Percentiles rank a stretch among this genome's conserved stretches.
Evolutionary conservation across 2,888 invertebrate species (phyloP).

Genomic region (Dynastes maya): DNA sequence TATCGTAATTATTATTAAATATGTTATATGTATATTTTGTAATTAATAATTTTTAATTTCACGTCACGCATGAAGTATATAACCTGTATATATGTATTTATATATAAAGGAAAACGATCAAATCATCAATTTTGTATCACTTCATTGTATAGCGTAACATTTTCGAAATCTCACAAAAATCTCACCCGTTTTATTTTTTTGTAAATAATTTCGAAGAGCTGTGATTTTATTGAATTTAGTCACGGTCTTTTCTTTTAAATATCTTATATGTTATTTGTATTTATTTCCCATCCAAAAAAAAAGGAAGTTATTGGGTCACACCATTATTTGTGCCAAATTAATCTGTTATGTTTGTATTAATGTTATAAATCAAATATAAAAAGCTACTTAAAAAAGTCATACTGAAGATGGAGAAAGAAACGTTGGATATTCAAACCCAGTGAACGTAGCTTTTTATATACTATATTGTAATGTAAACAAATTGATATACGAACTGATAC

Average conservation of each 20-base stretch:
- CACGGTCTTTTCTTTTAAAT: neutral
- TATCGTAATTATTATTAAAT: neutral
- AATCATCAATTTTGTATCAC: too few species aligned
- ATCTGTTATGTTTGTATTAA: constrained; percentile 29
- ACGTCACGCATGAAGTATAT: too few species aligned
- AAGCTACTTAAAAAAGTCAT: constrained; percentile 9
- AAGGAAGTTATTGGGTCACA: neutral
- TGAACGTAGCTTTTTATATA: constrained; percentile 15
- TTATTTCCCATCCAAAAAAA: neutral
- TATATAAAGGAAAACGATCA: too few species aligned
- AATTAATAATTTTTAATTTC: neutral
- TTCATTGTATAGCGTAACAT: too few species aligned
- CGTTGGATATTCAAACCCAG: neutral
- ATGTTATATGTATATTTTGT: neutral
- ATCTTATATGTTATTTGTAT: neutral
- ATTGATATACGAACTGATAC: constrained; percentile 35
- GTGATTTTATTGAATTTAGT: constrained; percentile 15
- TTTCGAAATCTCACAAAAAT: too few species aligned
- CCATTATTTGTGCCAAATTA: constrained; percentile 33
- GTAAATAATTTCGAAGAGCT: constrained; percentile 37
- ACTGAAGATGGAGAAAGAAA: neutral
- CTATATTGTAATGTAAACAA: neutral
- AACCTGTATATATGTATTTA: too few species aligned
- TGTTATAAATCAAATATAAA: constrained; percentile 7
- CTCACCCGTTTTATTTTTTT: neutral